phyloP scores from a whole-genome alignment of 2,888 invertebrate genomes.

The Strigamia maritima region DNA sequence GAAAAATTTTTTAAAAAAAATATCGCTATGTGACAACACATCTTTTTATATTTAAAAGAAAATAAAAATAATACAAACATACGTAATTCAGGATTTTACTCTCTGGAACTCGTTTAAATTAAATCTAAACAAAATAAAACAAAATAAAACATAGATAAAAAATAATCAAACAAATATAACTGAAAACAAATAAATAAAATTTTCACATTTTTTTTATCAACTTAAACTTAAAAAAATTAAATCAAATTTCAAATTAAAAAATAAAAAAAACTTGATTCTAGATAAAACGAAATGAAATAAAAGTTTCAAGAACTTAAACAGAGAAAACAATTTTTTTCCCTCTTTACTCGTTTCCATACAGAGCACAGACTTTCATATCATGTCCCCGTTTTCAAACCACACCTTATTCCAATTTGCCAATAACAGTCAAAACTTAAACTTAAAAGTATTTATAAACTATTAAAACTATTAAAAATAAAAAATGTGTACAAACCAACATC shows the following conservation, averaged over 20 bases:
- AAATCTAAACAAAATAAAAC: not conserved
- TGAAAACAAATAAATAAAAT: not conserved
- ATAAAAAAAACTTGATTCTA: not conserved
- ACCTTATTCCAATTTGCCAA: not conserved
- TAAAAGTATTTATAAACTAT: not conserved
- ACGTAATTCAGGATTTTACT: not conserved
- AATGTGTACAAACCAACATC: slow-evolving; percentile 40
- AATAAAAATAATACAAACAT: not conserved
- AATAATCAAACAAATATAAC: not conserved
- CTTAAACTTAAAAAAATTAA: not conserved
- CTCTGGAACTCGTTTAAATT: not conserved
- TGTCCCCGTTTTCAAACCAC: not conserved
- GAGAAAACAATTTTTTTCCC: not conserved
- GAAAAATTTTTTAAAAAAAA: too few species aligned
- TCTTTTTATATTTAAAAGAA: not conserved
- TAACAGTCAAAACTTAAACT: not conserved
- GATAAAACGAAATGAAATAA: not conserved
- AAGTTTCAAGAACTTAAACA: not conserved
- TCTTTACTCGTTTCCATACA: not conserved
- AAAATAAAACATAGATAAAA: not conserved
- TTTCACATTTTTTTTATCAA: too few species aligned
- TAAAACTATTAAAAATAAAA: not conserved
- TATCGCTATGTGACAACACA: not conserved
- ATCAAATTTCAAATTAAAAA: too few species aligned
- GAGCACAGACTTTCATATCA: not conserved